Evolutionary conservation across 1,140 invertebrate species (phyloP), one percentile per base, ranked within the genome.

Genomic region (Antheraea pernyi): DNA sequence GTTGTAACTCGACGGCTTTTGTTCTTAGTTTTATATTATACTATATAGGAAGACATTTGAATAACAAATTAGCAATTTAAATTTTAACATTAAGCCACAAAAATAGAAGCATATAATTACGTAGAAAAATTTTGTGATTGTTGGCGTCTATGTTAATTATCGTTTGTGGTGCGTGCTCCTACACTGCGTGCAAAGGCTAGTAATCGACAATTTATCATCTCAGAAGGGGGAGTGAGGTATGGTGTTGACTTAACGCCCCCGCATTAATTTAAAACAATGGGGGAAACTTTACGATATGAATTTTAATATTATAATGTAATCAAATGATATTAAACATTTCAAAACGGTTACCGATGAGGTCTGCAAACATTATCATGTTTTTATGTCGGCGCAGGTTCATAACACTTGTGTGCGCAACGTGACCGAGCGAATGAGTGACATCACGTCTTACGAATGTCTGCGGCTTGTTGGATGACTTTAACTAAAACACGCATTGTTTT

Each of bases 401-500:
- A 71, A 67, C 85, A 83, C 82, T 88, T 88, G 84, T 81, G 82
- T 75, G 79, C 79, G 80, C 77, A 80, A 83, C 75, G 79, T 83
- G 84, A 86, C 84, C 82, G 81, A 75, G 64, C 73, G 74, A 65
- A 76, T 73, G 73, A 78, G 78, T 89, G 85, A 89, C 85, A 85
- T 86, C 84, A 89, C 77, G 75, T 79, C 80, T 81, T 75, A 72
- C 74, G 73, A 83, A 84, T 83, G 81, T 80, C 75, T 73, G 73
- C 67, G 53, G 66, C 16, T 70, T 76, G 68, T 68, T 48, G 65
- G 46, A 72, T 72, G 39, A 70, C 67, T 77, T 36, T 36, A 10
- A 67, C 65, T 48, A 67, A 70, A 72, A 71, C 59, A 37, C 65
- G 65, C 65, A 72, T 74, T 76, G 58, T 76, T 69, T 70, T 46